Evolutionary conservation across 2,888 invertebrate species (phyloP), one percentile per base, ranked within the genome.

Genomic region (Volucella inanis): DNA sequence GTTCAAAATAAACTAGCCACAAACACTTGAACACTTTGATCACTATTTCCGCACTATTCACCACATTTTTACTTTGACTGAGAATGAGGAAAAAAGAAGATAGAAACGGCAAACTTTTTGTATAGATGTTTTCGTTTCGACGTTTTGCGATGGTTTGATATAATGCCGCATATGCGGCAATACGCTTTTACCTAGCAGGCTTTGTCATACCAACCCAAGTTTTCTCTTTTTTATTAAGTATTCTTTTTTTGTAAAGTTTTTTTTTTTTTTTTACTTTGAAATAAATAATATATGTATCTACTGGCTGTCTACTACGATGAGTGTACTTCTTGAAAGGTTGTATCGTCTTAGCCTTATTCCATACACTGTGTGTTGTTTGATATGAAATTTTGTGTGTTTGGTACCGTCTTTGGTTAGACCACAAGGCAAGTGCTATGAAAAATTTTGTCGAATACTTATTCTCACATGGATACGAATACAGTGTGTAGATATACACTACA

Each of bases 71-170:
- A 49, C 14, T 8, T 43, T 67, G 15, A 47, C 47, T 22, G 14
- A 49, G 12, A 49, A n/a, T 14, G 14, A 49, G 12, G 9, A 41
- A 22, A 50, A 31, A n/a, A 11, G 8, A 57, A 55, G 55, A 50
- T 38, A 71, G 65, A 74, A 43, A 57, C 39, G 9, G 47, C 39
- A 31, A 67, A 54, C 55, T 50, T 68, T 68, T 45, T 75, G 47
- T 75, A 38, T 50, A 75, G 92, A 92, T 92, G 92, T 92, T 92
- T 91, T 91, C 92, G 90, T 91, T 92, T 89, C 92, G 90, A 92
- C 92, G 92, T 92, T 92, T 92, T 91, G 91, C 90, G 91, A 92
- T 91, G 92, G 91, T 92, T 92, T 92, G 92, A 92, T 90, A 89
- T 89, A 88, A 87, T 87, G 88, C 89, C 88, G 89, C 89, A 89